Base-by-base conservation (phyloP, 2,113 vertebrate genomes). In the Serilophus lunatus region DNA sequence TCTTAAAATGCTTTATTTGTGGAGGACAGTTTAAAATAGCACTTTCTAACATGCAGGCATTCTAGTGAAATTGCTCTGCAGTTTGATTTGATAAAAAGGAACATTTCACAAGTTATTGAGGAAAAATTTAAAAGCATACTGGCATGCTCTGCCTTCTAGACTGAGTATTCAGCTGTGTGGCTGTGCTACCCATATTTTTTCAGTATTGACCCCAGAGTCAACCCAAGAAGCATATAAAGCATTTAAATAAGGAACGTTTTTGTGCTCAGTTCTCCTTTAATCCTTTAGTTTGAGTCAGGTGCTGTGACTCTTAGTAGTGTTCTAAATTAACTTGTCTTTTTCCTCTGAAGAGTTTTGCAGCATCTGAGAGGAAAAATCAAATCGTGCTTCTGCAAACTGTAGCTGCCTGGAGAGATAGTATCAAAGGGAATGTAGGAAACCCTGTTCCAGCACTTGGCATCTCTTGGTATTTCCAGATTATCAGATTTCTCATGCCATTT, bases 311-410 rank as follows among this genome's bases (percentile, higher is more conserved):
- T 87, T 80, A 31, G 86, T 77, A 91, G 85, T 65, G 28, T 82
- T 96, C 86, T 53, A 53, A 96, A 97, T 96, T 94, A 97, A 96
- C 82, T 69, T 94, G 51, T 97, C 50, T 93, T 86, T 95, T 97
- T 96, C 92, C 85, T 96, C 93, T 93, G 92, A 97, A 97, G 95
- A 97, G 93, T 86, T 97, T 91, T 95, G 93, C 95, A 97, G 94
- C 91, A 69, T 92, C 92, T 82, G 76, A 7, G 68, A 57, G 87
- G 82, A 56, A 94, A 70, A 80, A 72, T 1, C 25, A 94, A 94
- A 95, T 71, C 0, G 5, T 95, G 93, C 93, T 97, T 90, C 95
- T 94, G 92, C 87, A 79, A 29, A 90, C 92, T 96, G 70, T 96
- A 95, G 82, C 90, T 97, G 93, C 90, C 77, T 95, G 89, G 92